Conservation (phyloP, 2,888 invertebrate species). For the Uropetala carovei region DNA sequence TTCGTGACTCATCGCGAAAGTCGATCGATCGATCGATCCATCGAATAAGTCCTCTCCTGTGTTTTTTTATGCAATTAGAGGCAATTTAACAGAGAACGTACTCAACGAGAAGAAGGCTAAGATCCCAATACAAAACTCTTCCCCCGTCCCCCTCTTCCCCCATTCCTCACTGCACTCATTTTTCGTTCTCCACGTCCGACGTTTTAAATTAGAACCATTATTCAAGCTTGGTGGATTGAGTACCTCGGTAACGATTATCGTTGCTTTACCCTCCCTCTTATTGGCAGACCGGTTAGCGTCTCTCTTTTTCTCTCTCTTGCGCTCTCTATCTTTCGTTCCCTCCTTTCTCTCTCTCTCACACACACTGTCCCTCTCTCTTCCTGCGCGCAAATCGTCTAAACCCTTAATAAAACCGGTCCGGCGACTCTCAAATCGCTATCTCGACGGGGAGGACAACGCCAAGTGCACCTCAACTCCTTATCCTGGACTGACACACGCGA, state of each 20-base stretch:
- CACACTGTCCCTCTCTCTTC: not conserved
- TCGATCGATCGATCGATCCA: no score
- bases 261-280: conserved; percentile 2
- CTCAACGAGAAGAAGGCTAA: no score
- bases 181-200: not conserved
- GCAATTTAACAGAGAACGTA: no score
- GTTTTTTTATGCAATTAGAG: no score
- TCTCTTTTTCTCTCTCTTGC: not conserved
- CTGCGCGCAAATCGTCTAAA: not conserved
- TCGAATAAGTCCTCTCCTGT: no score
- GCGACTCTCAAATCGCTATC: conserved; percentile 19
- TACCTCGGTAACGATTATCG: not conserved
- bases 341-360: not conserved
- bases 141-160: no score
- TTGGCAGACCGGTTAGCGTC: not conserved
- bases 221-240: not conserved
- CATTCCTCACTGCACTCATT: no score
- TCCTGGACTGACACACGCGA: not conserved
- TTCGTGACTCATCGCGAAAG: no score
- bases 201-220: not conserved
- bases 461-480: conserved; percentile 30
- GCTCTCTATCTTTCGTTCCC: not conserved
- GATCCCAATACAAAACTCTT: no score
- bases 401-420: conserved; percentile 20
- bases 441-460: conserved; percentile 14